phyloP scores from a whole-genome alignment of 2,113 vertebrate genomes.

The Chaetodon trifascialis region DNA sequence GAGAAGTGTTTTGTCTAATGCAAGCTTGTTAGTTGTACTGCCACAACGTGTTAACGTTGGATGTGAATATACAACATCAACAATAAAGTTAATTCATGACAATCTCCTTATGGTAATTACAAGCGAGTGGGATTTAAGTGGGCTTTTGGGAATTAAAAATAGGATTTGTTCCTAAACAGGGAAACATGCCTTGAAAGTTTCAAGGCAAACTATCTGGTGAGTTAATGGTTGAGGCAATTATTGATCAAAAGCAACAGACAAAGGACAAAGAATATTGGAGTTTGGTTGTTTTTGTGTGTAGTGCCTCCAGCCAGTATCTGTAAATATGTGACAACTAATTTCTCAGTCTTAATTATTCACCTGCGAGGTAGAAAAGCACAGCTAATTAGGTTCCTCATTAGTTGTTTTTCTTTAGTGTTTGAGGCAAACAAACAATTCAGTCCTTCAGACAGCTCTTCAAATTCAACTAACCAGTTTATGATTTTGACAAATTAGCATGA shows the following conservation, averaged over 20 bases:
- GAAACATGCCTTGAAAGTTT: neutral
- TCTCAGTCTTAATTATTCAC: constrained; percentile 54
- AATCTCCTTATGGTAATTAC: neutral
- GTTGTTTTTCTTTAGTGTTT: constrained; percentile 11
- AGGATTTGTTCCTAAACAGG: neutral
- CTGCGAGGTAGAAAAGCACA: constrained; percentile 23
- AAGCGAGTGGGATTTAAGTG: neutral
- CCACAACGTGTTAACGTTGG: no score
- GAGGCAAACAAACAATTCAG: constrained; percentile 17
- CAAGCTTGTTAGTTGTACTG: no score
- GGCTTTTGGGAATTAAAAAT: neutral
- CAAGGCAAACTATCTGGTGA: neutral
- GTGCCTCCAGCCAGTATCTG: constrained; percentile 21
- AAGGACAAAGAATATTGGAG: neutral
- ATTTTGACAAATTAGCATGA: neutral
- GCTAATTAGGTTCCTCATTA: constrained; percentile 53
- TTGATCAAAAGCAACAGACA: neutral
- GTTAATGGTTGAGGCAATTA: neutral
- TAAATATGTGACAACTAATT: constrained; percentile 34
- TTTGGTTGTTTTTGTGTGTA: constrained; percentile 2
- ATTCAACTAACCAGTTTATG: neutral
- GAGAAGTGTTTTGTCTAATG: no score
- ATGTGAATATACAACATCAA: no score
- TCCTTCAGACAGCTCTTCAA: neutral
- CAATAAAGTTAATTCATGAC: neutral